phyloP scores from a whole-genome alignment of 2,888 invertebrate genomes.

The Branchipolynoe longqiensis region DNA sequence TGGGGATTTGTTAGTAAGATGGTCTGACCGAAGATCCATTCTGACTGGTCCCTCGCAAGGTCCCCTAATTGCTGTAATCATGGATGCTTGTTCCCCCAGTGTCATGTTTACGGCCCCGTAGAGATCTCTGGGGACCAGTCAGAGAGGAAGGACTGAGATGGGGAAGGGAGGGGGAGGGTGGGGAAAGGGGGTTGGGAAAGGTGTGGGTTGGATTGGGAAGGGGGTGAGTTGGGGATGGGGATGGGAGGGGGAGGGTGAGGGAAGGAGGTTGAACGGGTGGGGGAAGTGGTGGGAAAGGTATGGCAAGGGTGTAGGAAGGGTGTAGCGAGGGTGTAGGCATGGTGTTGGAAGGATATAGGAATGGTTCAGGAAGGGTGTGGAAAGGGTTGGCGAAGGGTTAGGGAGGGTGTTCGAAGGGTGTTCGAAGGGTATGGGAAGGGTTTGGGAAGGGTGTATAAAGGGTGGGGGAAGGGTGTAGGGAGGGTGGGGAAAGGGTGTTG shows the following conservation, averaged over 20 bases:
- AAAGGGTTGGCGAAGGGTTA: background rate
- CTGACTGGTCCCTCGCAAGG: too few species aligned
- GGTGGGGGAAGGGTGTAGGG: background rate
- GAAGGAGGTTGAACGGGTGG: background rate
- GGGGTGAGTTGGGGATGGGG: background rate
- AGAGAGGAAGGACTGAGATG: background rate
- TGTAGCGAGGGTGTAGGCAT: background rate
- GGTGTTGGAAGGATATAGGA: background rate
- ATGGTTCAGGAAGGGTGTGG: background rate
- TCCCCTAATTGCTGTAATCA: too few species aligned
- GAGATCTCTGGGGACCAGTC: background rate
- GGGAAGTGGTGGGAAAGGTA: background rate
- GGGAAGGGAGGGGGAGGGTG: background rate
- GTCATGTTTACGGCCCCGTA: too few species aligned
- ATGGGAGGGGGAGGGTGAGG: background rate
- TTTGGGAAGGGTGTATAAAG: background rate
- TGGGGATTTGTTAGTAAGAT: too few species aligned
- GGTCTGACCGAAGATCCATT: too few species aligned
- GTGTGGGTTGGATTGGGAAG: background rate
- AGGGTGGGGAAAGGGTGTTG: background rate
- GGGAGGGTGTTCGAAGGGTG: background rate
- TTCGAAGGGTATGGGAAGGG: background rate
- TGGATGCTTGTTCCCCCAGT: too few species aligned
- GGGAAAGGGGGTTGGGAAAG: background rate
- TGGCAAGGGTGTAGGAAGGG: background rate